Evolutionary conservation across 2,888 invertebrate genomes (phyloP).

Genomic region (Siphlonurus alternatus): DNA sequence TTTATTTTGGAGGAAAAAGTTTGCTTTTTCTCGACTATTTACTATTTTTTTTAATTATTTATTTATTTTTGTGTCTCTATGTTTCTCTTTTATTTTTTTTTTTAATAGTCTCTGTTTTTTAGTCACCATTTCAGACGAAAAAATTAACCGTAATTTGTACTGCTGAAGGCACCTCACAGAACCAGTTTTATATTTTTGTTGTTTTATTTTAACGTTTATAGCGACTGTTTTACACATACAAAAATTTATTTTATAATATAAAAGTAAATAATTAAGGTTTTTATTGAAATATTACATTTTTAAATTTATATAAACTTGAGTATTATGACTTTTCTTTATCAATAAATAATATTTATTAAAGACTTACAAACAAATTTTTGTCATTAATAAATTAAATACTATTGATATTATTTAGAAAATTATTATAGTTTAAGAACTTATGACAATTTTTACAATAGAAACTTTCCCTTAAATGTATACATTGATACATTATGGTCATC

Average conservation of each 20-base stretch:
- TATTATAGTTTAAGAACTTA: background rate
- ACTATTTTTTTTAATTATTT: background rate
- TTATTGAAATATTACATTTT: too few relatives aligned
- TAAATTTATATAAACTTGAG: background rate
- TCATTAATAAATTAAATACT: too few relatives aligned
- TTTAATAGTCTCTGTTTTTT: background rate
- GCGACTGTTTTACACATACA: too few relatives aligned
- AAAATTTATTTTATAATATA: too few relatives aligned
- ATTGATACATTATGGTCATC: too few relatives aligned
- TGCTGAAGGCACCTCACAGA: background rate
- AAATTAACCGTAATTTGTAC: background rate
- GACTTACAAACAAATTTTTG: too few relatives aligned
- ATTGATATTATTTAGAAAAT: background rate
- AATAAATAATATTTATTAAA: too few relatives aligned
- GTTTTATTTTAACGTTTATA: too few relatives aligned
- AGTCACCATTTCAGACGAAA: background rate
- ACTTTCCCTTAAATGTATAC: too few relatives aligned
- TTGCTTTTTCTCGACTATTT: background rate
- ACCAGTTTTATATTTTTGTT: background rate
- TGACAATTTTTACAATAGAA: background rate
- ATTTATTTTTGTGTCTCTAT: background rate
- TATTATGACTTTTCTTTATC: background rate
- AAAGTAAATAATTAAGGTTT: too few relatives aligned
- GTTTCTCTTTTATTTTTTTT: background rate
- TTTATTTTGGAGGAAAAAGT: too few relatives aligned